A percentile compares a stretch with the other conserved stretches of the same genome.
phyloP scores from a whole-genome alignment of 1,140 invertebrate species.

The Drosophila carrolli region DNA sequence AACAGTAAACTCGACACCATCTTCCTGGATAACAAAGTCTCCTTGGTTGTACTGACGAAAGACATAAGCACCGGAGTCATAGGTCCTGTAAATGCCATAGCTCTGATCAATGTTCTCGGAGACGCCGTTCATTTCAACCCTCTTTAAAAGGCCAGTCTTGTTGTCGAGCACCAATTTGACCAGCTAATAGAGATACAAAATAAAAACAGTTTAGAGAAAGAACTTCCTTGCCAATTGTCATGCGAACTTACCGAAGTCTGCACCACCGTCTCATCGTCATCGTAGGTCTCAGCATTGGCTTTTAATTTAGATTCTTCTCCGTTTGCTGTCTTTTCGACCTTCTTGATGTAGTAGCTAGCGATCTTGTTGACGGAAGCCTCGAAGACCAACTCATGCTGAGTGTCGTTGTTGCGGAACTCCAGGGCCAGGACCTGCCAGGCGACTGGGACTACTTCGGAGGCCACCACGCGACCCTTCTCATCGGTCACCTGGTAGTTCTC shows the following conservation, averaged over 20 bases:
- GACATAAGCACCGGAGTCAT: conserved; percentile 94
- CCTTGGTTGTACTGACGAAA: conserved; percentile 89
- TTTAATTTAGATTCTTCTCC: not conserved
- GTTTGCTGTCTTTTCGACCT: conserved; percentile 4
- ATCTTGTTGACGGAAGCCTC: conserved; percentile 84
- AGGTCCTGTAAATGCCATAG: conserved; percentile 90
- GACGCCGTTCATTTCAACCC: conserved; percentile 86
- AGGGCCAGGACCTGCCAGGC: conserved; percentile 87
- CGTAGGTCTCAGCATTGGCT: conserved; percentile 2
- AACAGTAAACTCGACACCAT: conserved; percentile 84
- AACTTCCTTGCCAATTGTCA: not conserved
- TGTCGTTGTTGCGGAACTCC: conserved; percentile 87
- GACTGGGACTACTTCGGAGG: conserved; percentile 88
- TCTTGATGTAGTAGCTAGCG: conserved; percentile 55
- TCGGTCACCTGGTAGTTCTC: conserved; percentile 88
- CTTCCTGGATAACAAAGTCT: conserved; percentile 75
- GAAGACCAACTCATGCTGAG: conserved; percentile 89
- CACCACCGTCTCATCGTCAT: conserved; percentile 42
- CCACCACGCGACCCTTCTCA: conserved; percentile 76
- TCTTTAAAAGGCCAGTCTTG: conserved; percentile 85
- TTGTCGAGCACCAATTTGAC: conserved; percentile 55
- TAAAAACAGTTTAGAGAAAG: not conserved
- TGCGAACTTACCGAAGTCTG: conserved; percentile 55
- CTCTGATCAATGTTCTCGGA: conserved; percentile 86
- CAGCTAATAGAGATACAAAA: not conserved